These are phyloP conservation scores for Mohoua ochrocephala DNA, from an alignment of 2,113 vertebrate species.

Conservation along the genomic window DNA sequence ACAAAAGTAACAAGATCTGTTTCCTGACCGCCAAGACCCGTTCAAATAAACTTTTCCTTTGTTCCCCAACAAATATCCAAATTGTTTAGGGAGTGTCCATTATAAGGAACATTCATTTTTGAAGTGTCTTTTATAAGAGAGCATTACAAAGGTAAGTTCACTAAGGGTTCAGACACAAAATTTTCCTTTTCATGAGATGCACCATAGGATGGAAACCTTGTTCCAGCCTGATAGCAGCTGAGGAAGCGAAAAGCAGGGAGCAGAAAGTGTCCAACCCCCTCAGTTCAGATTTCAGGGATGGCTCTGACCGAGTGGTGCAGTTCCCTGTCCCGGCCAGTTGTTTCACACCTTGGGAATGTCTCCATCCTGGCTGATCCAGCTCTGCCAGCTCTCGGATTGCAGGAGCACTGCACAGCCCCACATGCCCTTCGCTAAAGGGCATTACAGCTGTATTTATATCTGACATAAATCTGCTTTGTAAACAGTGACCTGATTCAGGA, in stretches of 20 bases:
- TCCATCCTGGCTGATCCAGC: not conserved
- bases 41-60: not conserved
- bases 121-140: not conserved
- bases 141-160: not conserved
- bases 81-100: rapidly evolving
- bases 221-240: not conserved
- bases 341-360: not conserved
- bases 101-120: not conserved
- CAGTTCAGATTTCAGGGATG: not conserved
- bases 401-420: not conserved
- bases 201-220: not conserved
- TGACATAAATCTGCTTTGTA: constrained; percentile 29
- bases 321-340: not conserved
- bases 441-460: constrained; percentile 20
- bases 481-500: constrained; percentile 18
- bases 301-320: rapidly evolving
- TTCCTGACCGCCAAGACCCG: rapidly evolving
- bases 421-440: not conserved
- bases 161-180: not conserved
- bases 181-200: not conserved
- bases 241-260: not conserved
- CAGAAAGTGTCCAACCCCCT: not conserved
- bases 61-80: not conserved
- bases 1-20: not conserved
- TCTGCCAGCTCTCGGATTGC: not conserved